Evolutionary conservation across 2,888 invertebrate species (phyloP).

Genomic region (Apomyelois bistriatella): DNA sequence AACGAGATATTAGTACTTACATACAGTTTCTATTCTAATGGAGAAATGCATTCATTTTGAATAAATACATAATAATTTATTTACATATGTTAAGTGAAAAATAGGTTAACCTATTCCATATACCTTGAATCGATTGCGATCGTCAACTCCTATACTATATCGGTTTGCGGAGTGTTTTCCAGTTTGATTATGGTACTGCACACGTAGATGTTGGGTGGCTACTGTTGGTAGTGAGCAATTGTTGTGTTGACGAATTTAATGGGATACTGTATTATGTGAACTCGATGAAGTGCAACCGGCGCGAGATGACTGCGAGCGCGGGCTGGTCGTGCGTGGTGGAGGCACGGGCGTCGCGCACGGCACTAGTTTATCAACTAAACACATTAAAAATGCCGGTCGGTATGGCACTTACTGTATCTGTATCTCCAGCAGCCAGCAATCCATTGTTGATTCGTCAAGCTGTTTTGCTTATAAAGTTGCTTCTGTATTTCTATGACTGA

Average conservation of each 20-base stretch:
- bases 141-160: conserved; percentile 36
- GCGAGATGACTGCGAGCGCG: conserved; percentile 26
- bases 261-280: neutral
- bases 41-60: conserved; percentile 34
- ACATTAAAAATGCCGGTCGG: conserved; percentile 60
- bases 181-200: conserved; percentile 18
- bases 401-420: conserved; percentile 40
- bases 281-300: conserved; percentile 16
- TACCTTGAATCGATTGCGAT: conserved; percentile 65
- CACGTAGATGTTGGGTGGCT: neutral
- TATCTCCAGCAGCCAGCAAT: conserved; percentile 32
- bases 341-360: conserved; percentile 60
- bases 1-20: no score
- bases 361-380: conserved; percentile 71
- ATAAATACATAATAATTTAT: conserved; percentile 40
- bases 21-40: no score
- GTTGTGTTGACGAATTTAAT: neutral
- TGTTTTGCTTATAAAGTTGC: conserved; percentile 3
- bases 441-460: conserved; percentile 46
- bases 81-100: conserved; percentile 39
- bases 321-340: conserved; percentile 33
- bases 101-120: conserved; percentile 37
- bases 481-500: neutral
- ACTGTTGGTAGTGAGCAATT: conserved; percentile 4
- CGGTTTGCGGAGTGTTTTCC: conserved; percentile 25